Base-by-base conservation (phyloP, 2,113 vertebrate genomes). In the Pontoporia blainvillei region DNA sequence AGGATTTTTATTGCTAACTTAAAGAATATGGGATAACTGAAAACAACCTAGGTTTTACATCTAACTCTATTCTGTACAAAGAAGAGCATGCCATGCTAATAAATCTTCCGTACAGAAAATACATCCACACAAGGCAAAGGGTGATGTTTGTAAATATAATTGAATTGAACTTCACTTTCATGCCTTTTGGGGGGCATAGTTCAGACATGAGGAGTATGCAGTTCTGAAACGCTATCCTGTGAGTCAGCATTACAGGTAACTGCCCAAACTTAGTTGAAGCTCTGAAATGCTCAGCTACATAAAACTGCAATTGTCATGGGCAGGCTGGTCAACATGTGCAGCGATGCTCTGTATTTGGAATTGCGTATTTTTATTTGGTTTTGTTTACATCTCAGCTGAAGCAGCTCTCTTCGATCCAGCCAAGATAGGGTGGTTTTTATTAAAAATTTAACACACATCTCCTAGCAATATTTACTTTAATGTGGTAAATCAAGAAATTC, bases 401-500 rank as follows among this genome's bases (percentile, higher is more conserved):
- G 90, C 83, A 86, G 95, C 85, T 93, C 31, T 94, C 54, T 96
- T 88, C 96, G 98, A 98, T 98, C 54, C 91, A 96, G 86, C 95
- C 69, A 49, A 94, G 98, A 98, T 98, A 97, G 81, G 90, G 81
- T 67, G 54, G 92, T 34, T 96, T 97, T 98, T 98, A 98, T 97
- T 97, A 98, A 98, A 98, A 98, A 98, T 96, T 97, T 98, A 98
- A 97, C 96, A 98, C 49, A 1, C 96, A 95, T 97, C 96, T 98
- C 94, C 21, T 72, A 96, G 97, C 94, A 98, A 96, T 98, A 94
- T 98, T 98, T 98, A 97, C 96, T 97, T 98, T 98, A 96, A 96
- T 96, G 94, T 92, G 90, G 96, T 94, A 98, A 98, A 97, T 98
- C 96, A 97, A 97, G 92, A 96, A 97, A 97, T 97, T 96, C 95